Evolutionary conservation across 2,113 vertebrate genomes (phyloP), one percentile per base, ranked within the genome.

Genomic region (Petrocephalus microphthalmus): DNA sequence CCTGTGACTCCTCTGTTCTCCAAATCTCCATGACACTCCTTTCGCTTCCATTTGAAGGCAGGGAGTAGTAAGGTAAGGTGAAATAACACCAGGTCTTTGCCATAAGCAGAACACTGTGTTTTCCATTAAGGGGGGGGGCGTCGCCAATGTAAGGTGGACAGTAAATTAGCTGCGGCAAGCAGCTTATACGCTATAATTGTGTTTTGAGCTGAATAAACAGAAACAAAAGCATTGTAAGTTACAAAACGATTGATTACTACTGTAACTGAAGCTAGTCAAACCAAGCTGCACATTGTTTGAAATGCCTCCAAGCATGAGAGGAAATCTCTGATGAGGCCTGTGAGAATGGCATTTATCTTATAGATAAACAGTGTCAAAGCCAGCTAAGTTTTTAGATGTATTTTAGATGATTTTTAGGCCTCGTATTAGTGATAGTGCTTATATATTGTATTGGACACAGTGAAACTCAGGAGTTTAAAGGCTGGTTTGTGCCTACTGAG

Each of bases 51-150:
- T 91, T 88, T 96, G 94, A 97, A 99, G 98, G 96, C 98, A 99
- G 95, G 98, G 98, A 42, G 95, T 99, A 92, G 97, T 99, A 93
- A 98, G 98, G 98, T 99, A 97, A 99, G 98, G 89, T 88, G 25
- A 87, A 51, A n/a, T 51, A 88, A 52, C 29, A 85, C 22, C 52
- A 67, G 45, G 56, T 64, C 54, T 51, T 45, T n/a, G 25, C 64
- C 19, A n/a, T 51, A 52, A 85, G 45, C 56, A 67, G 53, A 81
- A 57, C 19, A 17, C 20, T 42, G 13, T 49, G 37, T 47, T 60
- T 29, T 7, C 19, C 87, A 25, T 60, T 60, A 87, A 49, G 22
- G 47, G 47, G 11, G 13, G 84, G 52, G 25, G 47, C 3, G 15
- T 85, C 20, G n/a, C 45, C 37, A 7, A 19, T 83, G 78, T 83